phyloP scores from a whole-genome alignment of 1,140 invertebrate genomes.

The Venturia canescens region DNA sequence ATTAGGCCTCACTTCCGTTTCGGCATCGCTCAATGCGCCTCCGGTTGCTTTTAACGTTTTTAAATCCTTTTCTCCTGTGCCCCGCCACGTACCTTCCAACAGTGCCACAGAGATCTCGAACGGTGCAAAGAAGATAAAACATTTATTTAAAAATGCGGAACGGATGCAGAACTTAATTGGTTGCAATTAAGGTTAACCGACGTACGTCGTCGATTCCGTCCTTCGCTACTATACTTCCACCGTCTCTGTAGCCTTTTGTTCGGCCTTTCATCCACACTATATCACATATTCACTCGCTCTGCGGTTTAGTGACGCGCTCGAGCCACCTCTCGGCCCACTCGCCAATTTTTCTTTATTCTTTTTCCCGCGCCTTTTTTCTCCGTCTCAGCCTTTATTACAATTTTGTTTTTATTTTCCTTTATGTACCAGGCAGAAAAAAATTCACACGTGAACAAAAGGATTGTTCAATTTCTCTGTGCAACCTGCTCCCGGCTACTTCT shows the following conservation, averaged over 20 bases:
- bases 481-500: neutral
- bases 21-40: constrained; percentile 41
- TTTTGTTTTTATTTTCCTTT: neutral
- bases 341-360: neutral
- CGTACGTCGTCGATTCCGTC: constrained; percentile 29
- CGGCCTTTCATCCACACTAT: constrained; percentile 4
- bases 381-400: neutral
- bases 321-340: neutral
- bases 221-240: neutral
- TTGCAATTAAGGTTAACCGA: constrained; percentile 52
- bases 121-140: constrained; percentile 25
- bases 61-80: constrained; percentile 30
- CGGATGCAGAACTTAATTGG: constrained; percentile 54
- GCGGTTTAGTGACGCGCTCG: neutral
- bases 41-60: constrained; percentile 40
- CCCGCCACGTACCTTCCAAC: neutral
- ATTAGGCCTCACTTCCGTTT: constrained; percentile 29
- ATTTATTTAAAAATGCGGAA: constrained; percentile 44
- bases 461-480: neutral
- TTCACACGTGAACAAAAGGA: neutral
- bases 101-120: constrained; percentile 11
- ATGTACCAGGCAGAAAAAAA: neutral
- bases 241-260: constrained; percentile 9
- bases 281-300: neutral
- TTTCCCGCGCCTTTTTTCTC: neutral